A percentile compares a stretch with the other conserved stretches of the same genome.
These are phyloP conservation scores for Calameuta pallipes DNA, from an alignment of 2,888 invertebrate species.

Conservation along the genomic window DNA sequence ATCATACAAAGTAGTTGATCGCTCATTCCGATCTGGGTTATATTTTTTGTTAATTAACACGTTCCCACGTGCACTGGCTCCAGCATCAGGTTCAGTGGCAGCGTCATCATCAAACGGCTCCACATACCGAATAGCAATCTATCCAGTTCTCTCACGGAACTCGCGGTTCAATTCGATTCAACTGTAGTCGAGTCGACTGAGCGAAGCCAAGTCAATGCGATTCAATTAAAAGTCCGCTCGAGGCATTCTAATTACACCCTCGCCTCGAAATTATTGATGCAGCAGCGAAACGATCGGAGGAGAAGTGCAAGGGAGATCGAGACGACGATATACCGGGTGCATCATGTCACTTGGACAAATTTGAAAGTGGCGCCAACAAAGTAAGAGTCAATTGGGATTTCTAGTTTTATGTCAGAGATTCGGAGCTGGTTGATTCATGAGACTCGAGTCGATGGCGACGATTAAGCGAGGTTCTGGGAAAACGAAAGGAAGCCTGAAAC, in stretches of 20 bases:
- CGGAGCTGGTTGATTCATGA: neutral
- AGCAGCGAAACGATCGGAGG: neutral
- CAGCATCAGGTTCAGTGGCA: neutral
- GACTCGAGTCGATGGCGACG: neutral
- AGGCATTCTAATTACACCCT: conserved; percentile 51
- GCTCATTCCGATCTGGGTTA: neutral
- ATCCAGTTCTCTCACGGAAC: conserved; percentile 9
- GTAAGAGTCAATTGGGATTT: neutral
- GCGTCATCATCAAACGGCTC: neutral
- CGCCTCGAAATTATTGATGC: conserved; percentile 39
- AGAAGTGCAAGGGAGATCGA: neutral
- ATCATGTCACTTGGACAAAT: neutral
- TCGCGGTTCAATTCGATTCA: neutral
- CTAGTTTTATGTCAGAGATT: neutral
- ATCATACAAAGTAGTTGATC: neutral
- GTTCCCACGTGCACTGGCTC: neutral
- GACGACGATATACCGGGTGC: neutral
- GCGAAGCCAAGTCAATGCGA: conserved; percentile 33
- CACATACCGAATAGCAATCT: conserved; percentile 3
- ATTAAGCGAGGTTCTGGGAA: neutral
- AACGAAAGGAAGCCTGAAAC: neutral
- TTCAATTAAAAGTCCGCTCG: conserved; percentile 43
- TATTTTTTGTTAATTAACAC: conserved; percentile 1
- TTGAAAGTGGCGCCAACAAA: neutral
- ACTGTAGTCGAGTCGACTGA: conserved; percentile 1